Evolutionary conservation across 2,797 vertebrate genomes (phyloP), one percentile per base, ranked within the genome.

Genomic region (Macropodus opercularis): DNA sequence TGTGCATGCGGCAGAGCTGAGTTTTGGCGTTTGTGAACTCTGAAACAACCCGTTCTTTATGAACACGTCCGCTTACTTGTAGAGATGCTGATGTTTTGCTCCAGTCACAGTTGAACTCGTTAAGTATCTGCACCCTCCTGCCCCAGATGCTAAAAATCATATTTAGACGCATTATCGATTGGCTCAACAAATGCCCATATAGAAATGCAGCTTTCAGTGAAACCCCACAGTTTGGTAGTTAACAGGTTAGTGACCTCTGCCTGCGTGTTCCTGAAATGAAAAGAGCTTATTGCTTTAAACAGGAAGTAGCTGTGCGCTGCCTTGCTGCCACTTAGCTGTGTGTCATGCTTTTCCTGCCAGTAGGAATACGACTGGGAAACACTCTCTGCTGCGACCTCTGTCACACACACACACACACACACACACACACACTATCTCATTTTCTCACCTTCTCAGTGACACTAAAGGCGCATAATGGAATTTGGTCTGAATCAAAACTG

Each of bases 311-410:
- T 41, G 17, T 23, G 53, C 51, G 31, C 17, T 21, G 11, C 4
- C 0, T 23, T 57, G 23, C 47, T 61, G 32, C 39, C 35, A 19
- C 6, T 18, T 39, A 4, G 64, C 56, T 72, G 42, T 32, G 22
- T 14, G 58, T 46, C 17, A 8, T 36, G 29, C 39, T 48, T 64
- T 51, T 49, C 18, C 12, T 69, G 24, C 21, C 24, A 72, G 40
- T 61, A 35, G 43, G 46, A 67, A n/a, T 66, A 24, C 41, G 60
- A 75, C 39, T 42, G 32, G 43, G 49, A 50, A 68, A 32, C 36
- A 26, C 22, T 41, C 27, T 27, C 26, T n/a, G n/a, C n/a, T n/a
- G n/a, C n/a, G n/a, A n/a, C n/a, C n/a, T n/a, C n/a, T n/a, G n/a
- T 12, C 26, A 24, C 3, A 18, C 53, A 26, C 31, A 18, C 26